Evolutionary conservation across 2,797 vertebrate genomes (phyloP), one percentile per base, ranked within the genome.

Genomic region (Anguilla marmorata): DNA sequence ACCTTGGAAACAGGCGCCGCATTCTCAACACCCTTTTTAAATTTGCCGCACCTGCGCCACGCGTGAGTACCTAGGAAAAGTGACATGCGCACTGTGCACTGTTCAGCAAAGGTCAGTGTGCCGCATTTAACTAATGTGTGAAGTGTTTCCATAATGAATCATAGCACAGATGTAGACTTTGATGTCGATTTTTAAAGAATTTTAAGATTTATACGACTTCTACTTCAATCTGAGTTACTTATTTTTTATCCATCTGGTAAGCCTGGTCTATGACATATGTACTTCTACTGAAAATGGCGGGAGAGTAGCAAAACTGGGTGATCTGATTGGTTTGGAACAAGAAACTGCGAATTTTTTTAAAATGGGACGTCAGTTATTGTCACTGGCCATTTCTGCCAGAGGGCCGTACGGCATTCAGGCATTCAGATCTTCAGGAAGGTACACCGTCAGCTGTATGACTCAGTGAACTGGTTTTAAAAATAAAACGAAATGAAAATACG

Each of bases 21-120:
- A n/a, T 52, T 88, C 54, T 52, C 27, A 8, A 24, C 37, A 60
- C 72, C n/a, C 87, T 76, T 85, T 88, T 88, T 88, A 88, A 88
- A 69, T 85, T 85, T 85, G 12, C 50, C n/a, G 72, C 87, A 85
- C 87, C 83, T 79, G 87, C 54, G 84, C 30, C 24, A 79, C 37
- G 30, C 33, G 12, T 69, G 87, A 69, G 84, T 37, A 4, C 37
- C 27, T 21, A 4, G 2, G 33, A 19, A 74, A 30, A n/a, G 5
- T 69, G 72, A 74, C 88, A 58, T 88, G 88, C 74, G 87, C 50
- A 76, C 19, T 87, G 33, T 5, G 12, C 54, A 7, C 14, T 12
- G 2, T 76, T 33, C 30, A 3, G 33, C 14, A 41, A 30, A 16
- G 30, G 21, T 79, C 12, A 76, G 0, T 11, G 27, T 52, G 50